Evolutionary conservation across 2,113 vertebrate genomes (phyloP), one percentile per base, ranked within the genome.

Genomic region (Nematolebias whitei): DNA sequence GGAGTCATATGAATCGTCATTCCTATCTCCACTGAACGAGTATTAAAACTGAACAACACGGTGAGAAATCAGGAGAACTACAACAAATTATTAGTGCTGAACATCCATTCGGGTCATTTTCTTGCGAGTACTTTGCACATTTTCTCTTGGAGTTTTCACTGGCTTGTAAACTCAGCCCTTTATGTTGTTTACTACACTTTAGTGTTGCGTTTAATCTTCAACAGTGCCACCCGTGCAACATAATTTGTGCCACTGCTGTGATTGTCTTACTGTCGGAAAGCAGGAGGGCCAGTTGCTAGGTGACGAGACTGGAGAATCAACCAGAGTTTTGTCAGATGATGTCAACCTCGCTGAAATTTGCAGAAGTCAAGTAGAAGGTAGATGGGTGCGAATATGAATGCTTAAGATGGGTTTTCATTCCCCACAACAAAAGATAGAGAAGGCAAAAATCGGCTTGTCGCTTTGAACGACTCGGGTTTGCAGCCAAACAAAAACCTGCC

Each of bases 211-310:
- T 69, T 39, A 56, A 71, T 74, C 32, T 66, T 56, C 63, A 32
- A 52, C 26, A 35, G 47, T 14, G 55, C 47, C 58, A 56, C 24
- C 63, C 39, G 48, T 14, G 29, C 10, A 26, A n/a, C 60, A 72
- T 57, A 4, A 64, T 77, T 80, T 82, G 44, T 63, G 62, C 20
- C 70, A 44, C 75, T 26, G 22, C 66, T 79, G 71, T 78, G 71
- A 83, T 82, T 76, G 71, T 77, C 79, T 76, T 71, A 52, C 12
- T 76, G 49, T 80, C 68, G 68, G 76, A 77, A 77, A 81, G 62
- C 32, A 78, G 75, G 77, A 63, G 61, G 74, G 60, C 62, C 78
- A 76, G 89, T 91, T 92, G 91, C 90, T 92, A 90, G 87, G 90
- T 86, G 78, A 92, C 89, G 76, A 83, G 63, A 78, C 75, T 60